A percentile compares a stretch with the other conserved stretches of the same genome.
Conservation (phyloP, 2,113 vertebrate genomes). For the Pteruthius melanotis region DNA sequence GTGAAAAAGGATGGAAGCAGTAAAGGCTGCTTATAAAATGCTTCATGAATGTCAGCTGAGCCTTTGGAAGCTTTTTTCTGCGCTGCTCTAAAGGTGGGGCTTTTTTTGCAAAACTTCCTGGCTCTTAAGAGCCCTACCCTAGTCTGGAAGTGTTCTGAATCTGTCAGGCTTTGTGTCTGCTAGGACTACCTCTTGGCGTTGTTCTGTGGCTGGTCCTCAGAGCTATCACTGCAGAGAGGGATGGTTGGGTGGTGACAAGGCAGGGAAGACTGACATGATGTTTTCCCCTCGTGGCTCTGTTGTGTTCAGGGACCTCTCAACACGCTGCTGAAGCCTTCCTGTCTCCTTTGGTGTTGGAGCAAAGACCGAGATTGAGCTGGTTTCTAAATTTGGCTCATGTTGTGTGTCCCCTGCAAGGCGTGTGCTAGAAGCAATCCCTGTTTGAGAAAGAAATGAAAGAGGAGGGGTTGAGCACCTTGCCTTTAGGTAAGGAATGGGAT, state of each 20-base stretch:
- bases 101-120: neutral
- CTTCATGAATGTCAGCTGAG: neutral
- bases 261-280: neutral
- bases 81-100: neutral
- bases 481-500: neutral
- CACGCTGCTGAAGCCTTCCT: neutral
- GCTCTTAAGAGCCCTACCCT: neutral
- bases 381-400: neutral
- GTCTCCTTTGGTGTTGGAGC: neutral
- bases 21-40: neutral
- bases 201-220: neutral
- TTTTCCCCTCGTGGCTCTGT: neutral
- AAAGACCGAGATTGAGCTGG: neutral
- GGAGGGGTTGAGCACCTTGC: neutral
- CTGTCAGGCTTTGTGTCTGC: neutral
- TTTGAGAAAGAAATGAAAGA: neutral
- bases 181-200: fast-evolving
- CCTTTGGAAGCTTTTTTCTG: neutral
- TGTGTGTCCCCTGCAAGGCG: neutral
- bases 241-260: fast-evolving
- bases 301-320: neutral
- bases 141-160: neutral
- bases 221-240: neutral
- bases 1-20: neutral
- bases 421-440: neutral